Base-by-base conservation (phyloP, 2,113 vertebrate species). In the Rostratula benghalensis region DNA sequence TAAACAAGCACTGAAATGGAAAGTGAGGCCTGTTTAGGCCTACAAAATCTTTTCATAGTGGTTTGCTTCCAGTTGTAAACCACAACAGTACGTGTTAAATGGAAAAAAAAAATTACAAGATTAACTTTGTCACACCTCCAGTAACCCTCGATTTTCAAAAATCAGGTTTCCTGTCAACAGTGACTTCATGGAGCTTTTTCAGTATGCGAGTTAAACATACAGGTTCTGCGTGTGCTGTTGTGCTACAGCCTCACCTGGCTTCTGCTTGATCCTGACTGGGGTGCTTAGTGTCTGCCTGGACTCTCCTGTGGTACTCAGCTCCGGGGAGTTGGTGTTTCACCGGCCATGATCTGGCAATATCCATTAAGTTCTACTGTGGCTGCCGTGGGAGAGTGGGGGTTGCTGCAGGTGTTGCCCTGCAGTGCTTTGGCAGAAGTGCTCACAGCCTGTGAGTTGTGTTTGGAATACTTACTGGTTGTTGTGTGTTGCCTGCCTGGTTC, bases 241-340 rank as follows among this genome's bases (percentile, higher is more conserved):
- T 6, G 45, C 35, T 37, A 39, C 75, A 46, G 85, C 19, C 16
- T 3, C 33, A 11, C 25, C 51, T 89, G 68, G 31, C 73, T 41
- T 24, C 25, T 21, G 76, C 64, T 21, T 50, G 4, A 12, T 78
- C 28, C n/a, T 15, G 1, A 1, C 41, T 46, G 31, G 20, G n/a
- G 19, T 41, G 54, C 39, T 57, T 13, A 7, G 39, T 50, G n/a
- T n/a, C 64, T 50, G 27, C 24, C 7, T 13, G 51, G 43, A 9
- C 11, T 1, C 43, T 35, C 1, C 3, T 0, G 2, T 21, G 43
- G 30, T 13, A 45, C 81, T 73, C 35, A 6, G 53, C 6, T 1
- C 1, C 8, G 50, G 71, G 37, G 11, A 3, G 8, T 3, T 10
- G 43, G 43, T 7, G 30, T 35, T 83, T 30, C 14, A 7, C 35